Percentiles rank a stretch among this genome's conserved stretches.
Conservation (phyloP, 2,797 vertebrate genomes). For the Parauchenoglanis ngamensis region DNA sequence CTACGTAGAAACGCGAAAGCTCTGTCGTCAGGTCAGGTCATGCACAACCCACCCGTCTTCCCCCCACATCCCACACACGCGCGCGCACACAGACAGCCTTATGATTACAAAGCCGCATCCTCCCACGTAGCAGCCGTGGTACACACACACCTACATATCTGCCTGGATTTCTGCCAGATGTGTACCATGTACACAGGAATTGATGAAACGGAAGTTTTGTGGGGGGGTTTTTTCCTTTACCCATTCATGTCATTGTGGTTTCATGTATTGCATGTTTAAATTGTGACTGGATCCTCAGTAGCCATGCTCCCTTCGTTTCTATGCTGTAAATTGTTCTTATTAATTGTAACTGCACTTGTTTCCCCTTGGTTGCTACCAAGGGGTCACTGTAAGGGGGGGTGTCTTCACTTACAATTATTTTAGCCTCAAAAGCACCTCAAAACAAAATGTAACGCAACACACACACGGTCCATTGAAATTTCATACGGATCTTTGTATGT, state of each 20-base stretch:
- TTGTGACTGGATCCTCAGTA: conserved; percentile 76
- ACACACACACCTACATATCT: conserved; percentile 38
- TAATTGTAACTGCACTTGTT: conserved; percentile 63
- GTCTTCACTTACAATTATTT: conserved; percentile 12
- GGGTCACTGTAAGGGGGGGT: conserved; percentile 22
- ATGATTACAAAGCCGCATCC: conserved; percentile 28
- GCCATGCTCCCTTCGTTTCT: conserved; percentile 67
- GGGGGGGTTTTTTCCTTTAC: conserved; percentile 59
- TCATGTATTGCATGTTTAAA: conserved; percentile 72
- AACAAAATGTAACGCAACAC: conserved; percentile 57
- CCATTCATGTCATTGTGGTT: conserved; percentile 72
- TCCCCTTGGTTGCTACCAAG: conserved; percentile 9
- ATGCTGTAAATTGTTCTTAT: conserved; percentile 71
- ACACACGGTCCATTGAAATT: conserved; percentile 62
- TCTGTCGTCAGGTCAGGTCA: conserved; percentile 20
- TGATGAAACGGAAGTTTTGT: conserved; percentile 70
- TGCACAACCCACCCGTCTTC: conserved; percentile 35
- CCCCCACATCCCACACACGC: conserved; percentile 43
- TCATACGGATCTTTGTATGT: conserved; percentile 64
- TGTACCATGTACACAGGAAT: conserved; percentile 78
- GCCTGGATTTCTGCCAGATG: conserved; percentile 67
- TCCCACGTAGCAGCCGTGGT: conserved; percentile 5
- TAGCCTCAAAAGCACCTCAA: conserved; percentile 73
- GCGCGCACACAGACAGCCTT: conserved; percentile 11
- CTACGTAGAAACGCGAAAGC: conserved; percentile 19